Percentiles rank a stretch among this genome's conserved stretches.
These are phyloP conservation scores for Channa argus DNA, from an alignment of 2,113 vertebrate genomes.

Conservation along the genomic window DNA sequence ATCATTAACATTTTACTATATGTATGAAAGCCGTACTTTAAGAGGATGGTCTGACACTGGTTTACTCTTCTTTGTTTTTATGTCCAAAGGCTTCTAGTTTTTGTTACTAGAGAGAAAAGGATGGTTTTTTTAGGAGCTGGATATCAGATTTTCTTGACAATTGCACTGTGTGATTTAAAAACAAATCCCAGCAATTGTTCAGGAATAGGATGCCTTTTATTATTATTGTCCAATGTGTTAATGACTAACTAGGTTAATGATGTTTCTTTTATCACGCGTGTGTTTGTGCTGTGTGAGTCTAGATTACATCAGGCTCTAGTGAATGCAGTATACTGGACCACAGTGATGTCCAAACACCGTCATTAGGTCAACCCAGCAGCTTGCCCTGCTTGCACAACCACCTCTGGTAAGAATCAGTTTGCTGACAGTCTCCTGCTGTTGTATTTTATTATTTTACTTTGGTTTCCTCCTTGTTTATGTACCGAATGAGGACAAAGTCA, in stretches of 20 bases:
- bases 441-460: background rate
- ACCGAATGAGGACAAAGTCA: slow-evolving; percentile 8
- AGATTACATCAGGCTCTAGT: slow-evolving; percentile 87
- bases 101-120: background rate
- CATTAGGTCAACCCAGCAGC: slow-evolving; percentile 79
- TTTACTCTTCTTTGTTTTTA: slow-evolving; percentile 1
- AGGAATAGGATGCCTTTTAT: background rate
- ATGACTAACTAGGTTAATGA: background rate
- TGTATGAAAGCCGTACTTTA: background rate
- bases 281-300: slow-evolving; percentile 20
- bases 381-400: slow-evolving; percentile 85
- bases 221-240: background rate
- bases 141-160: slow-evolving; percentile 16
- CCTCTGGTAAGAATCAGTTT: slow-evolving; percentile 82
- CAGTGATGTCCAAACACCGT: slow-evolving; percentile 57
- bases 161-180: slow-evolving; percentile 2
- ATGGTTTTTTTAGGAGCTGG: background rate
- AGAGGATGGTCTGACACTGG: slow-evolving; percentile 19
- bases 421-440: slow-evolving; percentile 3
- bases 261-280: background rate
- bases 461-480: slow-evolving; percentile 10
- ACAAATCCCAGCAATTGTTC: background rate
- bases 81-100: background rate
- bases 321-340: slow-evolving; percentile 84
- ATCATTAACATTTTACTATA: slow-evolving; percentile 1